These are phyloP conservation scores for Lathamus discolor DNA, from an alignment of 2,113 vertebrate genomes.

Conservation along the genomic window DNA sequence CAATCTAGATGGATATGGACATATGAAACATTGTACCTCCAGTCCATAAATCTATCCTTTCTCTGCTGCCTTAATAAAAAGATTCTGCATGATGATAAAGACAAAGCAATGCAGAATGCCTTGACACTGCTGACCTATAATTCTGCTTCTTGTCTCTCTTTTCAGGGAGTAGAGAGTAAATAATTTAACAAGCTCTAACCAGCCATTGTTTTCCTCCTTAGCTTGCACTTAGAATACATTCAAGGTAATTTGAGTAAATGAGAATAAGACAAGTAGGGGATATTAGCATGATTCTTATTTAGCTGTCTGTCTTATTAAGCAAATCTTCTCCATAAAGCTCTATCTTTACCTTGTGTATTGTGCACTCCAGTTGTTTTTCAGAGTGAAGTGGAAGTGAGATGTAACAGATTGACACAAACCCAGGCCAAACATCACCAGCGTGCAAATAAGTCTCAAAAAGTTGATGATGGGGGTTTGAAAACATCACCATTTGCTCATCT, in stretches of 20 bases:
- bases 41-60: slow-evolving; percentile 77
- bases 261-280: neutral
- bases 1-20: slow-evolving; percentile 81
- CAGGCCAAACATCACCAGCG: neutral
- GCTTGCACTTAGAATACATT: slow-evolving; percentile 2
- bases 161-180: slow-evolving; percentile 39
- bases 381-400: neutral
- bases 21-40: slow-evolving; percentile 80
- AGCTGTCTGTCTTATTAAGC: neutral
- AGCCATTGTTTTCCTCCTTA: slow-evolving; percentile 1
- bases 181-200: slow-evolving; percentile 59
- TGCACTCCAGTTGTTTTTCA: neutral
- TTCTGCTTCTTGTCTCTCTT: slow-evolving; percentile 44
- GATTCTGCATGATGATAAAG: slow-evolving; percentile 83
- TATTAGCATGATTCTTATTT: neutral
- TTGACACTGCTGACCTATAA: slow-evolving; percentile 75
- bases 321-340: neutral
- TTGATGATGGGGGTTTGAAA: neutral
- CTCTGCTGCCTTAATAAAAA: slow-evolving; percentile 78
- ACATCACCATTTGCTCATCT: neutral
- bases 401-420: neutral
- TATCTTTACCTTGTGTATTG: neutral
- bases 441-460: slow-evolving; percentile 19
- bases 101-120: slow-evolving; percentile 73
- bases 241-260: neutral